Evolutionary conservation across 2,797 vertebrate genomes (phyloP).

Genomic region (Trematomus bernacchii): DNA sequence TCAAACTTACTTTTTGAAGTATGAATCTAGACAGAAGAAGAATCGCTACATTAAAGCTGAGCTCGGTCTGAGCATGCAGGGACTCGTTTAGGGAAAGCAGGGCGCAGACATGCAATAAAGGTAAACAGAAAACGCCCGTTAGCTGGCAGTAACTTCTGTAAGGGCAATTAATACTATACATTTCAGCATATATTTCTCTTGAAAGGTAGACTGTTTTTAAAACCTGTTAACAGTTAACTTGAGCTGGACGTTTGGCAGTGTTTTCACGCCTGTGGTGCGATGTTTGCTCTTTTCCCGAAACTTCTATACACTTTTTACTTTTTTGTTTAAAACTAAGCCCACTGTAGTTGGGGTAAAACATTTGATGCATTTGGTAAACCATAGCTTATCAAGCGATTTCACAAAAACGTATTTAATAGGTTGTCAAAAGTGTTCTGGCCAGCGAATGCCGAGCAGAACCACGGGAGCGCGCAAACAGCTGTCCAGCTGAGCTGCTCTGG

Average conservation of each 20-base stretch:
- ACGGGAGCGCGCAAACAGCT: conserved; percentile 81
- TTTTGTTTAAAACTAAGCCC: neutral
- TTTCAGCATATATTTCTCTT: neutral
- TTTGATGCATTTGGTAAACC: neutral
- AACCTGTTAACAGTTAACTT: neutral
- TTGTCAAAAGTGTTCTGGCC: conserved; percentile 51
- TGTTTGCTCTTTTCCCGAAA: conserved; percentile 30
- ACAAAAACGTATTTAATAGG: neutral
- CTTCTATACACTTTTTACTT: neutral
- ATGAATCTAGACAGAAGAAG: conserved; percentile 30
- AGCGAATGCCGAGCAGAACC: conserved; percentile 30
- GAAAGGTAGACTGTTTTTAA: neutral
- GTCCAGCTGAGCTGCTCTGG: conserved; percentile 67
- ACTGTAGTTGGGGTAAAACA: rapidly evolving
- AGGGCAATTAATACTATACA: neutral
- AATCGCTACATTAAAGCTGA: conserved; percentile 40
- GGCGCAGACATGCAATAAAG: conserved; percentile 63
- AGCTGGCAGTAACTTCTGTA: neutral
- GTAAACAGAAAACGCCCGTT: conserved; percentile 62
- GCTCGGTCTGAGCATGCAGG: conserved; percentile 68
- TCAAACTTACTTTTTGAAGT: conserved; percentile 16
- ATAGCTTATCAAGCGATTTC: neutral
- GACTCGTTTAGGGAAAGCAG: conserved; percentile 71
- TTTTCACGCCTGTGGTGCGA: neutral
- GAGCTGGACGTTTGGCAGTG: neutral